Percentiles rank a stretch among this genome's conserved stretches.
These are phyloP conservation scores for Pteronotus mesoamericanus DNA, from an alignment of 2,797 vertebrate species.

Conservation along the genomic window DNA sequence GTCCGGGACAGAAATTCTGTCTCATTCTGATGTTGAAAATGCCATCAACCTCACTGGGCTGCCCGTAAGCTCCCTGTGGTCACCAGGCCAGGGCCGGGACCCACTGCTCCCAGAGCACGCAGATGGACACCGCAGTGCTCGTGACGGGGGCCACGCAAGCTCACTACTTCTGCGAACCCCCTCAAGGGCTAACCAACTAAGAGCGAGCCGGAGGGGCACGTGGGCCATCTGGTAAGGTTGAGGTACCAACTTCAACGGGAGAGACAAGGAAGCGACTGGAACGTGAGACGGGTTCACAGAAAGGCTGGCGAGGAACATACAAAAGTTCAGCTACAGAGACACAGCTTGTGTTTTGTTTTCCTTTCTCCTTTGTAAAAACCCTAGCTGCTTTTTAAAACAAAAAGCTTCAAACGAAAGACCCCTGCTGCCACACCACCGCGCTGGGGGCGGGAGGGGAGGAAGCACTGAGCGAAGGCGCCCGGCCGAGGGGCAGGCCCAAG, in stretches of 20 bases:
- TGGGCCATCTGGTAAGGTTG: constrained; percentile 55
- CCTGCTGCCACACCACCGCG: constrained; percentile 64
- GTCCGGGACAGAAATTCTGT: constrained; percentile 15
- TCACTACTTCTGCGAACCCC: constrained; percentile 18
- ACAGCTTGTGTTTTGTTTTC: constrained; percentile 62
- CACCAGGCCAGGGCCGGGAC: neutral
- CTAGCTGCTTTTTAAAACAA: constrained; percentile 80
- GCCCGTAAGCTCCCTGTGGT: neutral
- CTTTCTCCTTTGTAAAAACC: constrained; percentile 76
- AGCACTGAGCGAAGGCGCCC: constrained; percentile 60
- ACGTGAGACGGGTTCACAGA: constrained; percentile 5
- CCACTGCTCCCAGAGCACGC: constrained; percentile 12
- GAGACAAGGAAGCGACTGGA: constrained; percentile 46
- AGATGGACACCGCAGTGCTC: neutral
- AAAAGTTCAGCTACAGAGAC: constrained; percentile 78
- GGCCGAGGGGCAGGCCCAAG: constrained; percentile 32
- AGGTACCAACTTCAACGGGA: constrained; percentile 47
- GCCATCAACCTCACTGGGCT: neutral
- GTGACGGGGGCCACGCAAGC: neutral
- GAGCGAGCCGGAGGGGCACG: neutral
- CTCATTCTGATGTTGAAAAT: constrained; percentile 34
- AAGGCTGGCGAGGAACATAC: constrained; percentile 58
- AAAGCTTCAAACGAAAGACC: constrained; percentile 71
- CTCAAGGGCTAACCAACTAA: neutral
- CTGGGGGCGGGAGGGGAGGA: constrained; percentile 59